Evolutionary conservation across 1,140 invertebrate species (phyloP).

Genomic region (Babylonia areolata): DNA sequence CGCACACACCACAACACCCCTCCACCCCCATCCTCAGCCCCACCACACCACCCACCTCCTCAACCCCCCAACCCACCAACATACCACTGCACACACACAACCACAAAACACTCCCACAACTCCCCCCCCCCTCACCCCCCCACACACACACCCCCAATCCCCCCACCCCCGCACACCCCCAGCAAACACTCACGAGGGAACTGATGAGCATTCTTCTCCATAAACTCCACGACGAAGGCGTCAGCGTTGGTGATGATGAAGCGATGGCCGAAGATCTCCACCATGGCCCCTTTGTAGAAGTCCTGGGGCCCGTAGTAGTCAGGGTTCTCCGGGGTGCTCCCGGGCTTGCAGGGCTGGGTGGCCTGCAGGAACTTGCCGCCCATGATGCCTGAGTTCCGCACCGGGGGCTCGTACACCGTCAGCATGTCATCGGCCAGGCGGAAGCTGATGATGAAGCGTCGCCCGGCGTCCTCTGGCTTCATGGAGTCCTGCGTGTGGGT

Average conservation of each 20-base stretch:
- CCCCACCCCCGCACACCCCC: not conserved
- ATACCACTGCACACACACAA: not conserved
- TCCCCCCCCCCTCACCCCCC: not conserved
- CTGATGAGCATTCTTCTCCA: constrained; percentile 71
- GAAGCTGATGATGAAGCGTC: constrained; percentile 76
- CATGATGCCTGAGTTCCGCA: constrained; percentile 75
- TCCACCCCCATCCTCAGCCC: not conserved
- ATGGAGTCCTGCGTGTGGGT: constrained; percentile 66
- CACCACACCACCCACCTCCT: not conserved
- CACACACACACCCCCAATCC: not conserved
- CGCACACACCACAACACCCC: not conserved
- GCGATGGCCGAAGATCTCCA: constrained; percentile 74
- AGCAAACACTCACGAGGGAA: constrained; percentile 65
- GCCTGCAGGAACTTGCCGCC: constrained; percentile 75
- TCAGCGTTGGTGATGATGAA: constrained; percentile 75
- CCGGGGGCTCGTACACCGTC: constrained; percentile 75
- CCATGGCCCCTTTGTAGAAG: constrained; percentile 74
- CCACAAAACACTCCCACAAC: not conserved
- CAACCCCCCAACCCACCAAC: not conserved
- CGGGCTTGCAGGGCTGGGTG: constrained; percentile 73
- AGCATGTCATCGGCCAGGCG: constrained; percentile 75
- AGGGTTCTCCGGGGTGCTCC: constrained; percentile 68
- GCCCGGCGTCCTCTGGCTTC: constrained; percentile 70
- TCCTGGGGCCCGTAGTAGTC: constrained; percentile 74
- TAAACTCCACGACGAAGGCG: constrained; percentile 74